Evolutionary conservation across 1,140 invertebrate species (phyloP), one percentile per base, ranked within the genome.

Genomic region (Nephila pilipes): DNA sequence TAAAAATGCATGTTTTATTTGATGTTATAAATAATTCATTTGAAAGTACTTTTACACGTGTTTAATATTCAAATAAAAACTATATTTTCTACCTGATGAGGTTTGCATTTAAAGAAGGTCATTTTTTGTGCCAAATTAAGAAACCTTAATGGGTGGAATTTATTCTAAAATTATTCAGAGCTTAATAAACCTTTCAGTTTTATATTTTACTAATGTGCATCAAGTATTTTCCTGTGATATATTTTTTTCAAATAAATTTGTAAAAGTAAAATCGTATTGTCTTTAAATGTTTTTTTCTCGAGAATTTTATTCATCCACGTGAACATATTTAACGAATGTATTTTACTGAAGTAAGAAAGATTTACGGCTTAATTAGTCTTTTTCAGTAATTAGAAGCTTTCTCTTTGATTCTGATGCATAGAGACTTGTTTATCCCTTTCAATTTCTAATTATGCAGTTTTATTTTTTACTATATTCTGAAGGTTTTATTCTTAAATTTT

Each of bases 301-400:
- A 25, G 6, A 6, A 10, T 10, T 25, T 65, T 65, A 75, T 32
- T 18, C 69, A 75, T 32, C 16, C 32, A 16, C 14, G 14, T 36
- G 32, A 75, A 75, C 25, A 25, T 25, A n/a, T 25, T 65, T 65
- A 65, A 65, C 25, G 69, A 75, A 75, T 75, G 18, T 18, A 32
- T 75, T 75, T 75, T 18, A 5, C 20, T 75, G 16, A 32, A 16
- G 5, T 18, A 75, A 75, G 69, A 32, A 75, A 75, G 29, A 75
- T 75, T 36, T 75, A 75, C 32, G 69, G 18, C 69, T 75, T 75
- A 75, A 75, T 75, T 75, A 75, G 69, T 36, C 69, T 32, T 75
- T 29, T 36, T 75, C 29, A 29, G 3, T 75, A 75, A 75, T 75
- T 75, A 75, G 69, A 75, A 75, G 29, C 32, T 75, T 32, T 75